These are phyloP conservation scores for Physocephala rufipes DNA, from an alignment of 2,888 invertebrate genomes.

Conservation along the genomic window DNA sequence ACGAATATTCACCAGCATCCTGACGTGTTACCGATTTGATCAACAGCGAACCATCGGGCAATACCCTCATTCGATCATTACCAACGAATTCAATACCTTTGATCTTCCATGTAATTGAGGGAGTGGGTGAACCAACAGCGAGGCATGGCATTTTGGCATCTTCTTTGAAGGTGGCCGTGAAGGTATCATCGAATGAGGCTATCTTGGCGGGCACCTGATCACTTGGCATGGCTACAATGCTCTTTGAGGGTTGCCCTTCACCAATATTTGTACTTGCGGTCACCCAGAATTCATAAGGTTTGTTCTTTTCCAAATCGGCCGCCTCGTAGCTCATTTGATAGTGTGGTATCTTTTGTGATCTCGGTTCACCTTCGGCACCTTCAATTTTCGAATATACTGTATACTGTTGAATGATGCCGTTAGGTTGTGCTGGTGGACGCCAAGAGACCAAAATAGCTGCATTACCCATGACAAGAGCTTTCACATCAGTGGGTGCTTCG, in stretches of 20 bases:
- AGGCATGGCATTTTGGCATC: slow-evolving; percentile 91
- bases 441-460: slow-evolving; percentile 93
- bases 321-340: slow-evolving; percentile 90
- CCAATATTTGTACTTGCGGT: slow-evolving; percentile 94
- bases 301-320: slow-evolving; percentile 80
- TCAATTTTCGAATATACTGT: slow-evolving; percentile 88
- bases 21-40: slow-evolving; percentile 88
- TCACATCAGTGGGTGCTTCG: slow-evolving; percentile 91
- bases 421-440: slow-evolving; percentile 91
- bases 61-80: slow-evolving; percentile 82
- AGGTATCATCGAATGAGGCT: slow-evolving; percentile 93
- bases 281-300: slow-evolving; percentile 93
- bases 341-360: slow-evolving; percentile 81
- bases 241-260: slow-evolving; percentile 90
- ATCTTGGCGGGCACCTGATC: slow-evolving; percentile 87
- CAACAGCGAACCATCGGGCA: slow-evolving; percentile 90
- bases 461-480: slow-evolving; percentile 90
- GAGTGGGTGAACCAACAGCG: slow-evolving; percentile 90
- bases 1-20: slow-evolving; percentile 94
- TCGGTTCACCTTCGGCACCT: slow-evolving; percentile 73
- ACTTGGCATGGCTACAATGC: slow-evolving; percentile 85
- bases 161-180: slow-evolving; percentile 91
- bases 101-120: slow-evolving; percentile 89
- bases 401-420: slow-evolving; percentile 92
- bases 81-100: slow-evolving; percentile 81